Percentiles rank a stretch among this genome's conserved stretches.
Conservation (phyloP, 2,113 vertebrate genomes). For the Pongo pygmaeus region DNA sequence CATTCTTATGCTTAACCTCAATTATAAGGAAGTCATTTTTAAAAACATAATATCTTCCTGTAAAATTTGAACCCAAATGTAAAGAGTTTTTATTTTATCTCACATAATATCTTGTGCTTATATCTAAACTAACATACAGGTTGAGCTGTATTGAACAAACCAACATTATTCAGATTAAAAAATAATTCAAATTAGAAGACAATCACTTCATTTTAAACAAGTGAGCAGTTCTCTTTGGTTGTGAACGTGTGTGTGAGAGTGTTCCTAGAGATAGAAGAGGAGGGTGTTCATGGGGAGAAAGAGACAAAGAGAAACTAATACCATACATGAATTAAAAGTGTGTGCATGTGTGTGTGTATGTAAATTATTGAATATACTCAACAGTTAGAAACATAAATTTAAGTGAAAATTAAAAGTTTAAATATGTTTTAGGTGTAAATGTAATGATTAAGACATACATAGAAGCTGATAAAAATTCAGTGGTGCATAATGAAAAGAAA, state of each 20-base stretch:
- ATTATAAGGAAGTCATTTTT: slow-evolving; percentile 8
- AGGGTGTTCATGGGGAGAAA: not conserved
- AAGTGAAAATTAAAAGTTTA: not conserved
- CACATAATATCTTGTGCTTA: not conserved
- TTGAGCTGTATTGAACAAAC: not conserved
- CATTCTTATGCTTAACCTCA: not conserved
- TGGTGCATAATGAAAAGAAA: not conserved
- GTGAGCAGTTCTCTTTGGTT: not conserved
- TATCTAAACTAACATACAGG: not conserved
- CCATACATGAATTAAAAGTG: not conserved
- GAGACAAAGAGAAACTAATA: not conserved
- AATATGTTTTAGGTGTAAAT: not conserved
- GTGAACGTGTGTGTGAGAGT: not conserved
- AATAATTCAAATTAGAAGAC: not conserved
- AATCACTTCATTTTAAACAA: not conserved
- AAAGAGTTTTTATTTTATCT: not conserved
- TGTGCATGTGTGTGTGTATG: not conserved
- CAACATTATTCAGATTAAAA: not conserved
- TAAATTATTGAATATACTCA: not conserved
- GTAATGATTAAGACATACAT: not conserved
- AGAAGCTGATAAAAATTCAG: not conserved
- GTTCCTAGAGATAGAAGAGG: not conserved
- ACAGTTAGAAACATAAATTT: not conserved
- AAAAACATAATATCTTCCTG: not conserved
- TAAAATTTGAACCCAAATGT: not conserved